Base-by-base conservation (phyloP, 2,113 vertebrate genomes). In the Zonotrichia leucophrys region DNA sequence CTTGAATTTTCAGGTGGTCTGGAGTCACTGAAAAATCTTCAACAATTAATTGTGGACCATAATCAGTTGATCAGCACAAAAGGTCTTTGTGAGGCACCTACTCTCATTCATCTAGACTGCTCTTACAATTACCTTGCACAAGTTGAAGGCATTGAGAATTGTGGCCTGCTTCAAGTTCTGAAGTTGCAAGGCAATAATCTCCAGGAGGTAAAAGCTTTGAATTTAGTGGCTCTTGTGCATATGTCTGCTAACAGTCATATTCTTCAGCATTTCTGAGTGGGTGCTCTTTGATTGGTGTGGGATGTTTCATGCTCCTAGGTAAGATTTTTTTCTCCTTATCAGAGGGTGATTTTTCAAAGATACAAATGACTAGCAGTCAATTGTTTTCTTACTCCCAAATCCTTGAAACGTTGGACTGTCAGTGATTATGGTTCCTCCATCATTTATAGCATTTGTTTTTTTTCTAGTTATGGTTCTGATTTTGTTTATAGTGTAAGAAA, bases 41-140 rank as follows among this genome's bases (percentile, higher is more conserved):
- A 99, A 37, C 97, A 91, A 55, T 94, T 99, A 94, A 96, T 95
- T 64, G n/a, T 99, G 88, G 98, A 98, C 94, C 99, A 99, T 91
- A 99, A 99, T 98, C 98, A 98, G 53, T 97, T 99, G 96, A 99
- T 99, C 94, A 99, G 98, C 92, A 99, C 98, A 16, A 98, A 96
- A 98, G 98, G 98, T 15, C 98, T 99, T 91, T 97, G 92, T 92
- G 97, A 98, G 55, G 90, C 94, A 11, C 98, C 97, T 77, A 98
- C 98, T 21, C 97, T 99, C 10, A 94, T 99, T 49, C 96, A 99
- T 93, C 95, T 99, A 81, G 98, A 99, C 96, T 99, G 98, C 86
- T 99, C 99, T 17, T 97, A 99, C 97, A 99, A 99, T 97, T 98
- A 99, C 94, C 98, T 99, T 77, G 97, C 95, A 35, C 79, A 93